Evolutionary conservation across 2,113 vertebrate species (phyloP), one percentile per base, ranked within the genome.

Genomic region (Podarcis muralis): DNA sequence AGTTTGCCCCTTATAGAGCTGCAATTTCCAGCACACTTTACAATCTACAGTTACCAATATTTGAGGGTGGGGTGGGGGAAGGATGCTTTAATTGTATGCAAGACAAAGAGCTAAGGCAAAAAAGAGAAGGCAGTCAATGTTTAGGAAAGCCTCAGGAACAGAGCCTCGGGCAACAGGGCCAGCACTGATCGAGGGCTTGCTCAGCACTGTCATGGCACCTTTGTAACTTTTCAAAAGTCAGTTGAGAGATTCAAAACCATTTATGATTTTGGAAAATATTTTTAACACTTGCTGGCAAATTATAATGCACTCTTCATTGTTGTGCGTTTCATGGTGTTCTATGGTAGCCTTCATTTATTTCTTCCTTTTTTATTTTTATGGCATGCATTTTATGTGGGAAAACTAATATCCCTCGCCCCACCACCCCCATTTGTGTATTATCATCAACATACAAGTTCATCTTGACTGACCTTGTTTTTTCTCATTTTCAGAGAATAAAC

Each of bases 401-500:
- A 81, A 77, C 16, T 69, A 59, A 75, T 32, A 59, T 15, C 11
- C 48, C 11, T 43, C 6, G 7, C 7, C 57, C 30, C 8, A 7
- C 43, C 22, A n/a, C 32, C 72, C 77, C 30, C 83, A 65, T 5
- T 40, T 15, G 25, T 83, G 11, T 65, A 40, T 69, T 7, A 43
- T 27, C 20, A 53, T 76, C 15, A 65, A 32, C 3, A 0, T 81
- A 68, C 12, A 90, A 12, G 53, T 43, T 81, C 35, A 81, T 71
- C 12, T 83, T 88, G 88, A 86, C 91, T 96, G 89, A 95, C 81
- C 90, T 90, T 91, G n/a, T 92, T 91, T 5, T 96, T 94, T 94
- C 76, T 2, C 87, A 5, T 92, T 97, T 97, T 86, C 96, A 97
- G 97, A 97, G 92, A 94, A 93, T 95, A 97, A 96, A 92, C 96